Evolutionary conservation across 2,113 vertebrate genomes (phyloP).

Genomic region (Synchiropus splendidus): DNA sequence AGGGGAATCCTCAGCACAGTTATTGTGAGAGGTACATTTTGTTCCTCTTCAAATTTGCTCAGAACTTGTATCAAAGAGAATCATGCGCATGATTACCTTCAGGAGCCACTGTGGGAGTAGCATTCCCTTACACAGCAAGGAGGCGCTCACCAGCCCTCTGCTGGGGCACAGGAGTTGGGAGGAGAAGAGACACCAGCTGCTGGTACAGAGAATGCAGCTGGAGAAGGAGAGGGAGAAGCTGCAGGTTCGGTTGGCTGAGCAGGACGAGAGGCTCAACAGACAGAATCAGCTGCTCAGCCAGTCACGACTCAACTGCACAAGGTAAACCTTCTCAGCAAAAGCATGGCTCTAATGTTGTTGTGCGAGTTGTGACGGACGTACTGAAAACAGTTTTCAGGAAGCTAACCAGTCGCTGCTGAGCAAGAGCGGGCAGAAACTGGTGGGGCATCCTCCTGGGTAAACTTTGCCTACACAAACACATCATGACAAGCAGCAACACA

Average conservation of each 20-base stretch:
- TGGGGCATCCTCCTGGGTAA: no score
- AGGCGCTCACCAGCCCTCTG: constrained; percentile 24
- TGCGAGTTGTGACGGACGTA: no score
- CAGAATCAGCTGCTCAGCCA: constrained; percentile 79
- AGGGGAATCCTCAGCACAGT: constrained; percentile 3
- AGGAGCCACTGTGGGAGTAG: constrained; percentile 6
- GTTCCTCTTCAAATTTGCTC: background rate
- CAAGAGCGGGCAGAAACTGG: background rate
- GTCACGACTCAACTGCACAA: constrained; percentile 68
- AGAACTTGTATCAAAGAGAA: constrained; percentile 2
- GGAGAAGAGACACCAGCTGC: constrained; percentile 74
- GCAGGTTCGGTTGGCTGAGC: constrained; percentile 76
- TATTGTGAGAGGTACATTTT: constrained; percentile 23
- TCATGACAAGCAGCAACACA: no score
- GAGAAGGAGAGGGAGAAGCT: constrained; percentile 84
- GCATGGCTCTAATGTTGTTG: background rate
- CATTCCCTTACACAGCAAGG: constrained; percentile 7
- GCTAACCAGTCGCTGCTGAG: constrained; percentile 25
- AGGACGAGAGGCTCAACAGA: constrained; percentile 76
- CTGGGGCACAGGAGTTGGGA: constrained; percentile 67
- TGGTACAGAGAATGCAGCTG: constrained; percentile 88
- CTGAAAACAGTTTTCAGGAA: constrained; percentile 35
- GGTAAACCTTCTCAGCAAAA: constrained; percentile 44
- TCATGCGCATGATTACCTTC: background rate
- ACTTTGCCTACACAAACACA: no score